Percentiles rank a stretch among this genome's conserved stretches.
These are phyloP conservation scores for Diuraphis noxia DNA, from an alignment of 1,140 invertebrate genomes.

Conservation along the genomic window DNA sequence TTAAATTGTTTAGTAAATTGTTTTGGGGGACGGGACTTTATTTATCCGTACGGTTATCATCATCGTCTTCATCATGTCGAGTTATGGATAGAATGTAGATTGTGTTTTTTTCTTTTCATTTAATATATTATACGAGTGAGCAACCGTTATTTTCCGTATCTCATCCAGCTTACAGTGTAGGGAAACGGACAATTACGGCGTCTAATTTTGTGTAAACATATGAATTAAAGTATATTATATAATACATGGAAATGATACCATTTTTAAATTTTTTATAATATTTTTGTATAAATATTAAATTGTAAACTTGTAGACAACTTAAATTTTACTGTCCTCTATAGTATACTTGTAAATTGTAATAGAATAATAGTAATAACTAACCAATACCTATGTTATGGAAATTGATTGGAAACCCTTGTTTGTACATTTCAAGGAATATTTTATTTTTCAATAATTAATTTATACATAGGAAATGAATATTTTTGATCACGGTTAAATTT, in stretches of 20 bases:
- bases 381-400: too few species aligned
- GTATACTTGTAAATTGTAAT: too few species aligned
- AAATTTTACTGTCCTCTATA: background rate
- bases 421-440: background rate
- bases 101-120: background rate
- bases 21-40: background rate
- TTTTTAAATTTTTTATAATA: background rate
- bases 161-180: background rate
- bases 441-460: background rate
- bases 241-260: background rate
- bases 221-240: background rate
- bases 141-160: background rate
- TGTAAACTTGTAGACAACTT: background rate
- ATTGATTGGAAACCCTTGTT: background rate
- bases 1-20: slow-evolving; percentile 1
- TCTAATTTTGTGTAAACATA: background rate
- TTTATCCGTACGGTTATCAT: background rate
- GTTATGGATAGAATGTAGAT: background rate
- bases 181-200: background rate
- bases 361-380: too few species aligned
- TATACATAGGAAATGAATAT: background rate
- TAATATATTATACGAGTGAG: background rate
- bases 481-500: background rate
- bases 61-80: background rate
- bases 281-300: background rate